Evolutionary conservation across 2,113 vertebrate species (phyloP).

Genomic region (Charina bottae): DNA sequence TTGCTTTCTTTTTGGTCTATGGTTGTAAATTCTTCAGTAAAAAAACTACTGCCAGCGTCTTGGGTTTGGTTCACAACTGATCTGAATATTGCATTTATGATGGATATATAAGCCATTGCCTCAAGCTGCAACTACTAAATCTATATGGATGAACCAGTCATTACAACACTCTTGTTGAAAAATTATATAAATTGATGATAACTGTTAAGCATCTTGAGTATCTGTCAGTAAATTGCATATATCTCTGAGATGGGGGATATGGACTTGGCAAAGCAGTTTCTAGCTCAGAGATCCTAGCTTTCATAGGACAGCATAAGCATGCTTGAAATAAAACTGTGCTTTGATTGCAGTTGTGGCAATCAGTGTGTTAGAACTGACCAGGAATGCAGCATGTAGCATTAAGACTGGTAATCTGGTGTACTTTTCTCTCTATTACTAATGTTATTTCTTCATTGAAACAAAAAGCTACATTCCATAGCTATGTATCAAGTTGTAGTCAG

Average conservation of each 20-base stretch:
- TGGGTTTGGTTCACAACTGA: background rate
- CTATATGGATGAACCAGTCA: background rate
- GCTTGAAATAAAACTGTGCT: background rate
- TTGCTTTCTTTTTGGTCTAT: background rate
- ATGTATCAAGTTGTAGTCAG: too few species aligned
- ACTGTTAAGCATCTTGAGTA: background rate
- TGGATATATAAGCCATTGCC: background rate
- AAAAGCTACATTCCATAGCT: too few species aligned
- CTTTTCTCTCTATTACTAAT: background rate
- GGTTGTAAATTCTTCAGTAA: background rate
- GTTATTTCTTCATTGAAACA: background rate
- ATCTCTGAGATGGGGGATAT: background rate
- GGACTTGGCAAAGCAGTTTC: background rate
- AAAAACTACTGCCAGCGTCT: background rate
- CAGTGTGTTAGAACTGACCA: background rate
- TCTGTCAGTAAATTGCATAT: background rate
- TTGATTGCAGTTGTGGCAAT: background rate
- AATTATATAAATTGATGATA: background rate
- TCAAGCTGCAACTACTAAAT: background rate
- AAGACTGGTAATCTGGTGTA: background rate
- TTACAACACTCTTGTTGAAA: background rate
- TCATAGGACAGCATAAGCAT: background rate
- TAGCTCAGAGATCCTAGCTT: background rate
- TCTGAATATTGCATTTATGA: background rate
- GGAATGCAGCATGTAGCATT: background rate